Evolutionary conservation across 2,888 invertebrate species (phyloP).

Genomic region (Agrochola lychnidis): DNA sequence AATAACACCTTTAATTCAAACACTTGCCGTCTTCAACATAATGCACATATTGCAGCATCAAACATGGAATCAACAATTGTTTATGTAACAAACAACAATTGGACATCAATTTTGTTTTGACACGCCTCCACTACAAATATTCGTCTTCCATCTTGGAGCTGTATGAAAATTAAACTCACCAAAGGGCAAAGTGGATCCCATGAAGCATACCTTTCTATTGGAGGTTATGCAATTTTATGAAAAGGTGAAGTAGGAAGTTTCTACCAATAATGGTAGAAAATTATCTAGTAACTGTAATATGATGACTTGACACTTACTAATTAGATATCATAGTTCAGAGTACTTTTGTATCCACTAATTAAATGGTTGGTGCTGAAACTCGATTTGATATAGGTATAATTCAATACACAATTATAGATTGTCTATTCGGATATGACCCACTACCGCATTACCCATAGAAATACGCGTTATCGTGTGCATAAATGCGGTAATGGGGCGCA

Average conservation of each 20-base stretch:
- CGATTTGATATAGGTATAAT: neutral
- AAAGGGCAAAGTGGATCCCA: slow-evolving; percentile 65
- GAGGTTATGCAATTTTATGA: slow-evolving; percentile 43
- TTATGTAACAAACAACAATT: slow-evolving; percentile 71
- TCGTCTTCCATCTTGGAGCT: slow-evolving; percentile 55
- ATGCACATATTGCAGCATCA: slow-evolving; percentile 45
- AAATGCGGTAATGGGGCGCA: too few species aligned
- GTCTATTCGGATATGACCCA: too few species aligned
- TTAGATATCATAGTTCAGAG: neutral
- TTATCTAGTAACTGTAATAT: slow-evolving; percentile 13
- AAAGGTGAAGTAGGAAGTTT: slow-evolving; percentile 38
- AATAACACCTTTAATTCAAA: slow-evolving; percentile 31
- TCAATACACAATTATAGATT: neutral
- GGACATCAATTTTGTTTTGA: slow-evolving; percentile 66
- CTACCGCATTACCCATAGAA: too few species aligned
- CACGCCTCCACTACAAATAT: slow-evolving; percentile 66
- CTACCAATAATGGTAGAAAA: neutral
- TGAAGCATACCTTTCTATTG: slow-evolving; percentile 51
- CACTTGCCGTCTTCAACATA: slow-evolving; percentile 31
- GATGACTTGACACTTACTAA: slow-evolving; percentile 7
- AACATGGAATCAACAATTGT: slow-evolving; percentile 49
- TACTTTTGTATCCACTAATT: neutral
- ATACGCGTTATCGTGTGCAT: too few species aligned
- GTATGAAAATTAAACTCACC: slow-evolving; percentile 61
- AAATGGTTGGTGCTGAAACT: neutral